Evolutionary conservation across 1,140 invertebrate species (phyloP).

Genomic region (Ceratosolen fusciceps): DNA sequence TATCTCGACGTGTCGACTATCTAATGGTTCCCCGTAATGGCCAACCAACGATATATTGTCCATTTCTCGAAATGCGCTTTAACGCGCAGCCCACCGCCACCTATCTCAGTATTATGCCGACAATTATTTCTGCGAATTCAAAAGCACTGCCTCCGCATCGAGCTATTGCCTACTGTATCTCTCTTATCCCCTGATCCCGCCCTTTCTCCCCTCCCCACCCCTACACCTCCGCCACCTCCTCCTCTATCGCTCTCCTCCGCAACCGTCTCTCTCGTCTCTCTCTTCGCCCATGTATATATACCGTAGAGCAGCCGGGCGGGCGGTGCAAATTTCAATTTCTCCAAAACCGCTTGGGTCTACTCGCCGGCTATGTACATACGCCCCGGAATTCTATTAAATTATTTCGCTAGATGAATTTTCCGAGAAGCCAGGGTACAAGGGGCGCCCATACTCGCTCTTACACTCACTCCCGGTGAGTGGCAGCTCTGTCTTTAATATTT

Average conservation of each 20-base stretch:
- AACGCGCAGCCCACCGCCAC: slow-evolving; percentile 5
- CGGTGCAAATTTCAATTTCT: slow-evolving; percentile 27
- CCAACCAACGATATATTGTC: slow-evolving; percentile 68
- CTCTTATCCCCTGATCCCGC: not conserved
- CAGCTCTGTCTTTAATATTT: not conserved
- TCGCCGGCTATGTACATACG: not conserved
- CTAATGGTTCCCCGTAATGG: slow-evolving; percentile 71
- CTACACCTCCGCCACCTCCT: no score
- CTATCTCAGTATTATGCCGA: slow-evolving; percentile 59
- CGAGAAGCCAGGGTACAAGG: no score
- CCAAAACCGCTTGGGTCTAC: not conserved
- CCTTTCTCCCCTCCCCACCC: no score
- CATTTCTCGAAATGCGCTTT: slow-evolving; percentile 66
- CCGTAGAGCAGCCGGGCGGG: not conserved
- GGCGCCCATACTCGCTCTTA: not conserved
- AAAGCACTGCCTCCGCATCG: not conserved
- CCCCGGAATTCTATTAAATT: slow-evolving; percentile 32
- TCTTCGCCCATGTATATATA: not conserved
- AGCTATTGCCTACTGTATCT: not conserved
- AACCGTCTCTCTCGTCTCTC: slow-evolving; percentile 14
- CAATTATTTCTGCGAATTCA: slow-evolving; percentile 63
- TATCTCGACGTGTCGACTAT: slow-evolving; percentile 71
- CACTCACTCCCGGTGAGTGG: not conserved
- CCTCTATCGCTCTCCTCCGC: not conserved
- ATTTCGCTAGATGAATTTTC: slow-evolving; percentile 29